Evolutionary conservation across 1,140 invertebrate genomes (phyloP), one percentile per base, ranked within the genome.

Genomic region (Acromyrmex echinatior): DNA sequence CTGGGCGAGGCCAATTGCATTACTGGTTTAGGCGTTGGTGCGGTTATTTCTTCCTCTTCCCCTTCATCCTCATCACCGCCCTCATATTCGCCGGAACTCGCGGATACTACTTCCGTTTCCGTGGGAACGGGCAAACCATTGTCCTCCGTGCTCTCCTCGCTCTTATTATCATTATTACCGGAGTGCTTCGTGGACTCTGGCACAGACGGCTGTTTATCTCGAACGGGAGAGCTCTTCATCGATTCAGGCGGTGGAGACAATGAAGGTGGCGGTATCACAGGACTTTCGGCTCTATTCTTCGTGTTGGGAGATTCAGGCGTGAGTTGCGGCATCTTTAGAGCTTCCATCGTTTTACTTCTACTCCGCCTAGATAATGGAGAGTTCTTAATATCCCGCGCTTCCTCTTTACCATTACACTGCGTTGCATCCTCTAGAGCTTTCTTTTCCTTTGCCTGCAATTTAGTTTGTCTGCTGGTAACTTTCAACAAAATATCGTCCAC

Each of bases 11-110:
- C 35, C 25, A 14, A 66, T 62, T 73, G 84, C 53, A 74, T 76
- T 18, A 78, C 60, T 12, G 81, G 81, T 78, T 93, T 94, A 21
- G 92, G 80, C 12, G 91, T 93, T 21, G 92, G 92, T 18, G 92
- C 87, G 39, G 92, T 88, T 60, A 94, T 92, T 18, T 95, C 94
- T 71, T 93, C 92, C 73, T 93, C 92, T 25, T 95, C 94, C 0
- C 94, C 94, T 58, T 95, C 95, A 60, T 95, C 93, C 25, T 95
- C 94, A 53, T 95, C 94, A 0, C 96, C 96, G 21, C 95, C 96
- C 84, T 96, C 96, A 86, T 95, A 96, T 73, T 96, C 96, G n/a
- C 96, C 96, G 16, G 95, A 93, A 92, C 95, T 95, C 16, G 92
- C 94, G 1, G 93, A 94, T 1, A 92, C 91, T 0, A 92, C 87